phyloP scores from a whole-genome alignment of 2,888 invertebrate genomes.

The Chymomyza procnemis region DNA sequence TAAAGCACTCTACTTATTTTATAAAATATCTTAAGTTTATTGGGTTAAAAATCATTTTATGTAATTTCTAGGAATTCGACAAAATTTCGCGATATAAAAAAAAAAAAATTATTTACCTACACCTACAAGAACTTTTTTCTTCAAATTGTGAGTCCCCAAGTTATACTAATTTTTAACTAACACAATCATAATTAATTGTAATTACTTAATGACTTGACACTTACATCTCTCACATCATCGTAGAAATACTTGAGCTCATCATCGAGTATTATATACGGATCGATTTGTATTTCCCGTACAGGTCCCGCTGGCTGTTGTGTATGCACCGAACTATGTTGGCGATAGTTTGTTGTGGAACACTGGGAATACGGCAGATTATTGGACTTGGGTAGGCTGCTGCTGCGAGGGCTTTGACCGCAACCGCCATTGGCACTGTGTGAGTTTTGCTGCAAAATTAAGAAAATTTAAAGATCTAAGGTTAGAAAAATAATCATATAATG shows the following conservation, averaged over 20 bases:
- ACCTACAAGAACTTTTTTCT: no score
- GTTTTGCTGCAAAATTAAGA: conserved; percentile 42
- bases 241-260: conserved; percentile 92
- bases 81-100: no score
- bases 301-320: conserved; percentile 88
- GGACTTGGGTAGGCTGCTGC: conserved; percentile 38
- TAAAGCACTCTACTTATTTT: no score
- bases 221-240: conserved; percentile 90
- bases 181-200: not conserved
- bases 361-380: conserved; percentile 41
- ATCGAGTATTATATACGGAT: conserved; percentile 91
- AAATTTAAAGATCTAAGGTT: conserved; percentile 14
- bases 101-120: no score
- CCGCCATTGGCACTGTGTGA: conserved; percentile 39
- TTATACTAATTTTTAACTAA: not conserved
- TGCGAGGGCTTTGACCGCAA: not conserved
- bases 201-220: conserved; percentile 45
- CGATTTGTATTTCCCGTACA: conserved; percentile 88
- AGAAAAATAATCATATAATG: not conserved
- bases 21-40: no score
- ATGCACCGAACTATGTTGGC: conserved; percentile 86
- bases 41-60: no score
- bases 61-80: no score
- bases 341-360: conserved; percentile 55
- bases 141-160: not conserved